Conservation (phyloP, 2,888 invertebrate genomes). For the Eumerus sabulonum region DNA sequence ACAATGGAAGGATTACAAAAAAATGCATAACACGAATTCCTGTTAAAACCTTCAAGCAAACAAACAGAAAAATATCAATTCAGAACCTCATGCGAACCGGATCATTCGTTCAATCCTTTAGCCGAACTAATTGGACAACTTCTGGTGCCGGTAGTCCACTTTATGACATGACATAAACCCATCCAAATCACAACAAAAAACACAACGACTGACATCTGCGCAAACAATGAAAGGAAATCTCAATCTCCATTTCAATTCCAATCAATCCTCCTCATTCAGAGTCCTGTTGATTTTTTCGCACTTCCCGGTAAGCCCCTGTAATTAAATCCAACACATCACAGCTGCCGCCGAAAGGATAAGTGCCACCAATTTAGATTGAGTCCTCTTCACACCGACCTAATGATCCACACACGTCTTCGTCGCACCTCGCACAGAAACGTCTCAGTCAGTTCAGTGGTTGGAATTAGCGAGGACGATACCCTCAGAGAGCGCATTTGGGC, state of each 20-base stretch:
- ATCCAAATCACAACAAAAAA: background rate
- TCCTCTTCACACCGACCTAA: conserved; percentile 45
- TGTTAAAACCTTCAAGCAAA: no score
- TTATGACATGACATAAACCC: conserved; percentile 35
- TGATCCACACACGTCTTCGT: conserved; percentile 63
- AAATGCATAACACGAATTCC: no score
- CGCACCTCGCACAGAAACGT: conserved; percentile 52
- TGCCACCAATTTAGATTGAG: conserved; percentile 64
- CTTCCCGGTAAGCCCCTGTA: conserved; percentile 53
- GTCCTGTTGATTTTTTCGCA: conserved; percentile 57
- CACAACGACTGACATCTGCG: conserved; percentile 39
- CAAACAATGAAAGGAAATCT: conserved; percentile 37
- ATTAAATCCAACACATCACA: conserved; percentile 66
- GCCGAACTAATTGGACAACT: conserved; percentile 14
- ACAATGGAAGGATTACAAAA: no score
- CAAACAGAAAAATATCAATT: conserved; percentile 3
- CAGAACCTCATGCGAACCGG: background rate
- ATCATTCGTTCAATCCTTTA: conserved; percentile 12
- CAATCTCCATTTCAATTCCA: conserved; percentile 15
- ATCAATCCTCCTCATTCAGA: conserved; percentile 10
- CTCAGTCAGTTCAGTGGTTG: conserved; percentile 8
- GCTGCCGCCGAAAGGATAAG: conserved; percentile 67
- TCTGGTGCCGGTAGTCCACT: conserved; percentile 8
- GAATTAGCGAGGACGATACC: conserved; percentile 52
- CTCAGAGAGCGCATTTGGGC: conserved; percentile 28